Evolutionary conservation across 92 coral and sea anemone genomes (phyloP).

Genomic region (Palythoa caribaeorum): DNA sequence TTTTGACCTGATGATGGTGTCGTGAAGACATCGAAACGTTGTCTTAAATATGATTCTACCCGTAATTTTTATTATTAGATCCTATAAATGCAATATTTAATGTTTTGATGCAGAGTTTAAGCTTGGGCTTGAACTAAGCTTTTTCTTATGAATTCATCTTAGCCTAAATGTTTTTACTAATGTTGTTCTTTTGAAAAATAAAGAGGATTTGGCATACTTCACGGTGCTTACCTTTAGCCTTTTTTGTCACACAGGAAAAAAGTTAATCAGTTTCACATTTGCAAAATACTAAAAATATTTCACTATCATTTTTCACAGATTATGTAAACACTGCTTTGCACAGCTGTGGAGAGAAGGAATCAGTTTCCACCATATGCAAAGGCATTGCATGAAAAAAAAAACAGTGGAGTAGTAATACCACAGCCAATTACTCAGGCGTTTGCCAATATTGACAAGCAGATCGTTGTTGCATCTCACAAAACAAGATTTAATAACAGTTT

Average conservation of each 20-base stretch:
- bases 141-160: background rate
- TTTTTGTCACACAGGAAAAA: background rate
- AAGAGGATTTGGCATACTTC: background rate
- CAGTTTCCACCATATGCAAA: conserved; percentile 18
- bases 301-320: background rate
- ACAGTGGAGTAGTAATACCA: background rate
- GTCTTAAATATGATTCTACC: no score
- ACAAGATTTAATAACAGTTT: background rate
- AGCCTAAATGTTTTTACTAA: background rate
- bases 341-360: background rate
- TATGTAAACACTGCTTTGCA: conserved; percentile 21
- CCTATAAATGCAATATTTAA: background rate
- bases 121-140: background rate
- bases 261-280: background rate
- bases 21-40: no score
- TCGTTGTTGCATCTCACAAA: background rate
- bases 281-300: background rate
- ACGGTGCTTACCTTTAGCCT: no score
- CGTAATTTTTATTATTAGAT: no score
- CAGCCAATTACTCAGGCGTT: background rate
- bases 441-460: background rate
- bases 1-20: no score
- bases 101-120: background rate
- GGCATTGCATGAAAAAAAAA: conserved; percentile 8
- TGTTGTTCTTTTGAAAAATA: background rate